Evolutionary conservation across 2,113 vertebrate genomes (phyloP).

Genomic region (Etheostoma cragini): DNA sequence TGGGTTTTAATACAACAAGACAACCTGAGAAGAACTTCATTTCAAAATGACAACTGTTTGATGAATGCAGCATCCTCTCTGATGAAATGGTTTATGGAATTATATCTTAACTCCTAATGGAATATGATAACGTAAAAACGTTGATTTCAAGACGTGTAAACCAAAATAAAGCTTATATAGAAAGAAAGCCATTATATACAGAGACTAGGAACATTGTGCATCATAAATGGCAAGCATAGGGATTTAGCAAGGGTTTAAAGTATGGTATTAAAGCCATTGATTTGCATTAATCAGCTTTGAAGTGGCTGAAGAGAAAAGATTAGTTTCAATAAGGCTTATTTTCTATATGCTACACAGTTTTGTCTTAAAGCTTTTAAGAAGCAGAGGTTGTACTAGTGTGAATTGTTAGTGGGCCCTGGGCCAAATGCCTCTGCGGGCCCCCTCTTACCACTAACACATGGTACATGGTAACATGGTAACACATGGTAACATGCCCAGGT

Average conservation of each 20-base stretch:
- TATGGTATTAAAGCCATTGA: constrained; percentile 36
- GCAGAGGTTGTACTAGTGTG: background rate
- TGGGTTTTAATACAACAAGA: background rate
- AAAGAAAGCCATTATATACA: constrained; percentile 20
- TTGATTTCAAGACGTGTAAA: background rate
- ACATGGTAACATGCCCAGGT: too few relatives aligned
- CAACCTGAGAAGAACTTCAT: background rate
- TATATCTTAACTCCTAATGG: constrained; percentile 14
- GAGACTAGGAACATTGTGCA: constrained; percentile 24
- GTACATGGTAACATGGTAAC: too few relatives aligned
- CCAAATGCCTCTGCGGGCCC: too few relatives aligned
- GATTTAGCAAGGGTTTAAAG: constrained; percentile 38
- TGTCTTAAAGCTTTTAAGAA: constrained; percentile 4
- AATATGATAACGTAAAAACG: background rate
- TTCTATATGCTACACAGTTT: constrained; percentile 31
- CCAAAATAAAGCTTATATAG: constrained; percentile 2
- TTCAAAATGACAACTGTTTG: constrained; percentile 15
- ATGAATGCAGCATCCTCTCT: constrained; percentile 2
- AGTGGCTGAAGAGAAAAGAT: constrained; percentile 40
- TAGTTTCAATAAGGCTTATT: constrained; percentile 36
- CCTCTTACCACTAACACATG: too few relatives aligned
- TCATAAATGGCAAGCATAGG: constrained; percentile 25
- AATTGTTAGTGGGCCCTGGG: too few relatives aligned
- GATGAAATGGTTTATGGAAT: constrained; percentile 19
- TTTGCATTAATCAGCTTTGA: constrained; percentile 50